Conservation (phyloP, 1,140 invertebrate genomes). For the Tyrophagus putrescentiae region DNA sequence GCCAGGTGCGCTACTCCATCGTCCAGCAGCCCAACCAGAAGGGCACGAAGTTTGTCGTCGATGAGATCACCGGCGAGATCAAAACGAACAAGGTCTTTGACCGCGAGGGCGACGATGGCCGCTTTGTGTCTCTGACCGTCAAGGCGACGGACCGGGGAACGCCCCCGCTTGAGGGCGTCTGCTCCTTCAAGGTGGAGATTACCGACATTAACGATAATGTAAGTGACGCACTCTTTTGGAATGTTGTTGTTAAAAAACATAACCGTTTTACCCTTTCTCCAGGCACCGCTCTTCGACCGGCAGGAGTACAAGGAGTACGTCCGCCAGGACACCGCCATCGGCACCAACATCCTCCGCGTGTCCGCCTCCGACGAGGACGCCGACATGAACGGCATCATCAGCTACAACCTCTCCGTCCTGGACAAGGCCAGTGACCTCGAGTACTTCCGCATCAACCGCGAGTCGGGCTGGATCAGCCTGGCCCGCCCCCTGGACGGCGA, state of each 20-base stretch:
- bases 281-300: conserved; percentile 69
- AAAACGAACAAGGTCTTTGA: conserved; percentile 90
- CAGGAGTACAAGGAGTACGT: conserved; percentile 94
- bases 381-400: conserved; percentile 66
- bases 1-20: conserved; percentile 84
- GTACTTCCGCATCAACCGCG: conserved; percentile 86
- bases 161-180: conserved; percentile 80
- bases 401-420: conserved; percentile 58
- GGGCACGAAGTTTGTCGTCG: conserved; percentile 83
- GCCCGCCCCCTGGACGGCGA: conserved; percentile 85
- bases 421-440: conserved; percentile 68
- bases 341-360: conserved; percentile 79
- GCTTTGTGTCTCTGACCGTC: conserved; percentile 85
- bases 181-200: conserved; percentile 65
- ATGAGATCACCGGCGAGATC: conserved; percentile 84
- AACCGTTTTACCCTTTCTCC: not conserved
- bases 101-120: conserved; percentile 83
- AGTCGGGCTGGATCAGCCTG: conserved; percentile 86
- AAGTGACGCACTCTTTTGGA: not conserved
- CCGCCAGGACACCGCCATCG: conserved; percentile 87
- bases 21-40: conserved; percentile 91
- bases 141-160: conserved; percentile 93
- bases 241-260: not conserved
- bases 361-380: conserved; percentile 89
- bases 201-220: not conserved